A percentile compares a stretch with the other conserved stretches of the same genome.
Conservation (phyloP, 1,140 invertebrate genomes). For the Hypothenemus hampei region DNA sequence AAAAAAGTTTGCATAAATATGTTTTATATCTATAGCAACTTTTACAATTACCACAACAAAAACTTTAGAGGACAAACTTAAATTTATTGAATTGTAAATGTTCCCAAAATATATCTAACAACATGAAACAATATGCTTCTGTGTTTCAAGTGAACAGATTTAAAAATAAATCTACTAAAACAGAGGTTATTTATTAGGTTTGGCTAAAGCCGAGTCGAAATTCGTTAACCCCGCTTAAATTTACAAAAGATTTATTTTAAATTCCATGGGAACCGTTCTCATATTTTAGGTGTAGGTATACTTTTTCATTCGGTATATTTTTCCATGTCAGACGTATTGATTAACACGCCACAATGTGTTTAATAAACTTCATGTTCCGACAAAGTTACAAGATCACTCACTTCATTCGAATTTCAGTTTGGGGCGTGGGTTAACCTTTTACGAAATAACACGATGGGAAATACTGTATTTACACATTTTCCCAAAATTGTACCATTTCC, state of each 20-base stretch:
- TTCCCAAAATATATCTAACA: no score
- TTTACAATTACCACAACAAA: no score
- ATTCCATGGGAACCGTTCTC: background rate
- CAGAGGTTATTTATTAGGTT: conserved; percentile 1
- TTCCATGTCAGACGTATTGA: conserved; percentile 5
- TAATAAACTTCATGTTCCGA: background rate
- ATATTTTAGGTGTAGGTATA: conserved; percentile 6
- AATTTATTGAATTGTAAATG: no score
- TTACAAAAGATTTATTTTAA: conserved; percentile 12
- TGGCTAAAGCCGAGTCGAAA: background rate
- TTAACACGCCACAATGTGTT: conserved; percentile 1
- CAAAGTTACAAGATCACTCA: no score
- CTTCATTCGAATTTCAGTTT: no score
- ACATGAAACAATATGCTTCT: no score
- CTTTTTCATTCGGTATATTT: conserved; percentile 3
- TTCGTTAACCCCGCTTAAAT: background rate
- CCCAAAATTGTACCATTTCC: conserved; percentile 13
- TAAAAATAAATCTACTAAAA: background rate
- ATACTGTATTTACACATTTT: conserved; percentile 3
- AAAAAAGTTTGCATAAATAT: no score
- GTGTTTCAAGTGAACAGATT: no score
- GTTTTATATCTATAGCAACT: no score
- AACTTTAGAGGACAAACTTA: no score
- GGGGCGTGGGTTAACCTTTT: no score
- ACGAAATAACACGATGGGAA: no score